phyloP scores from a whole-genome alignment of 2,888 invertebrate genomes.

The Litoditis marina region DNA sequence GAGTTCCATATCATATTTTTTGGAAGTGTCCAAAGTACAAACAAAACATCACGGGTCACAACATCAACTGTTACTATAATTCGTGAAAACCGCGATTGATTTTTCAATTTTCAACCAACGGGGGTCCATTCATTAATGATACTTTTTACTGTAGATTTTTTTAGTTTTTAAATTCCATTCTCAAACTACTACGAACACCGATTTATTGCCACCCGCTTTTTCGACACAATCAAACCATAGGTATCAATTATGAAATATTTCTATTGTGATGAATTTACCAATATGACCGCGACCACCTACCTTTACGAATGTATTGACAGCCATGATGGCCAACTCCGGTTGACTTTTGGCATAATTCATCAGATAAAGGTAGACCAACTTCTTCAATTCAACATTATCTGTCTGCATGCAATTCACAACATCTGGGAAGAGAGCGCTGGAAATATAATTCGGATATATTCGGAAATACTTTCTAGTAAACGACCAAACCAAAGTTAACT shows the following conservation, averaged over 20 bases:
- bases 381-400: conserved; percentile 95
- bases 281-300: conserved; percentile 65
- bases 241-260: background rate
- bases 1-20: too few relatives aligned
- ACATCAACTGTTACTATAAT: too few relatives aligned
- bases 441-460: conserved; percentile 17
- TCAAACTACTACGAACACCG: too few relatives aligned
- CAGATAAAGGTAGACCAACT: conserved; percentile 92
- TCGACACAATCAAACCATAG: too few relatives aligned
- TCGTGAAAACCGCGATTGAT: too few relatives aligned
- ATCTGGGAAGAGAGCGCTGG: conserved; percentile 87
- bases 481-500: background rate
- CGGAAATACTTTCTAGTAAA: background rate
- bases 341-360: conserved; percentile 99
- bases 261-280: background rate
- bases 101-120: too few relatives aligned
- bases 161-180: too few relatives aligned
- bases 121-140: too few relatives aligned
- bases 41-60: too few relatives aligned
- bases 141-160: too few relatives aligned
- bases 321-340: conserved; percentile 99
- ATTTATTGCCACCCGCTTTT: too few relatives aligned
- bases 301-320: conserved; percentile 99
- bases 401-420: conserved; percentile 99
- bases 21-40: too few relatives aligned